phyloP scores from a whole-genome alignment of 2,797 vertebrate genomes.

The Xerus rutilus region DNA sequence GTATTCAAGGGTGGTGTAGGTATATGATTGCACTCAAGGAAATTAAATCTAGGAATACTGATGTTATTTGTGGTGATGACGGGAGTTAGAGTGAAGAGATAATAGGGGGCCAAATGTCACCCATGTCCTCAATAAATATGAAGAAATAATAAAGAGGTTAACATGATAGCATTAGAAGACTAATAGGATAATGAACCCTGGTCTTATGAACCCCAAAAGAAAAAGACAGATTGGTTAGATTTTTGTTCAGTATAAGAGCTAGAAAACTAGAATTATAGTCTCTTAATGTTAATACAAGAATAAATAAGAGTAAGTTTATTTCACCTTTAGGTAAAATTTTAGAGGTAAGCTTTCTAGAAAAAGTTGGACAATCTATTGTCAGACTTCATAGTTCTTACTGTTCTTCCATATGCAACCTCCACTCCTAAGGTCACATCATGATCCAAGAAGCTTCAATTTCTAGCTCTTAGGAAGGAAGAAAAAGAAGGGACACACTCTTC shows the following conservation, averaged over 20 bases:
- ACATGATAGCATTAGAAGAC: neutral
- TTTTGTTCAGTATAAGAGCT: neutral
- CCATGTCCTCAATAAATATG: neutral
- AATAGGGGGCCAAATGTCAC: neutral
- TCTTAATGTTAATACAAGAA: neutral
- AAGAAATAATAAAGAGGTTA: neutral
- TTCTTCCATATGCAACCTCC: neutral
- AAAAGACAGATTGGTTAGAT: neutral
- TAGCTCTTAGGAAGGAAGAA: neutral
- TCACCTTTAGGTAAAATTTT: slow-evolving; percentile 31
- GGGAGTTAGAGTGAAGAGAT: neutral
- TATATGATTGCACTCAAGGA: neutral
- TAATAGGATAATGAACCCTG: neutral
- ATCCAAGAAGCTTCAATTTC: neutral
- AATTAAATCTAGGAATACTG: neutral
- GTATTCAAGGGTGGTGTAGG: neutral
- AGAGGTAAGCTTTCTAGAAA: neutral
- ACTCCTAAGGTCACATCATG: neutral
- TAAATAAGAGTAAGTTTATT: neutral
- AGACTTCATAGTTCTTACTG: neutral
- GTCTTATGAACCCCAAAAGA: neutral
- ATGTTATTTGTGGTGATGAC: neutral
- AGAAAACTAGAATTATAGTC: neutral
- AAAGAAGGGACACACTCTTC: neutral
- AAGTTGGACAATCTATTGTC: neutral